Base-by-base conservation (phyloP, 2,113 vertebrate genomes). In the Sylvietta virens region DNA sequence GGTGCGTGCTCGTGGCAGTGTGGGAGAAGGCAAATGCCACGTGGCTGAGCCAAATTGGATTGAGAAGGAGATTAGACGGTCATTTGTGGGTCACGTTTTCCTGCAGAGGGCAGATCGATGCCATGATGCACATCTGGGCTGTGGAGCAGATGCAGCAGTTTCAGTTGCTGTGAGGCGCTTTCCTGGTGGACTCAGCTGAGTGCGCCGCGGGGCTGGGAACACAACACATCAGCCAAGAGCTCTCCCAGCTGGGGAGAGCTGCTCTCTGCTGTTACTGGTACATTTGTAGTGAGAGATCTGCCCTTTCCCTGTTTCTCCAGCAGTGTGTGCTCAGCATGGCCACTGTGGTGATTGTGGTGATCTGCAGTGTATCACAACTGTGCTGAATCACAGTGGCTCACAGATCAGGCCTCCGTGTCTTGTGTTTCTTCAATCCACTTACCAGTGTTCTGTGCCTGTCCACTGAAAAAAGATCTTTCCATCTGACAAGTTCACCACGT, bases 41-140 rank as follows among this genome's bases (percentile, higher is more conserved):
- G 4, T 81, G 64, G 35, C 86, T 86, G 64, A 74, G 56, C 64
- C 86, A 88, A 92, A 89, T 18, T 81, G 92, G 91, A 95, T 95
- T 78, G 42, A 86, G 53, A 77, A 81, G 50, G 76, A 70, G 92
- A 92, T 95, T 88, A 95, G 94, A 17, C 48, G 86, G 83, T 92
- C 86, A 74, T 72, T 94, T 81, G 42, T 71, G 72, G 95, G 94
- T 86, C 91, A 94, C 3, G 1, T 53, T 70, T 90, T 86, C 67
- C 56, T 83, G 35, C 60, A 35, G 53, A 90, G 80, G 45, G 62
- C 76, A 73, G 28, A 56, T 53, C 31, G 50, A 72, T 87, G 85
- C 39, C 24, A 9, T 4, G 17, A 50, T 64, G 39, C 54, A 54
- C 82, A 81, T 93, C 56, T 81, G 91, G 86, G 51, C 50, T 77